Conservation (phyloP, 2,888 invertebrate species). For the Antheraea assamensis region DNA sequence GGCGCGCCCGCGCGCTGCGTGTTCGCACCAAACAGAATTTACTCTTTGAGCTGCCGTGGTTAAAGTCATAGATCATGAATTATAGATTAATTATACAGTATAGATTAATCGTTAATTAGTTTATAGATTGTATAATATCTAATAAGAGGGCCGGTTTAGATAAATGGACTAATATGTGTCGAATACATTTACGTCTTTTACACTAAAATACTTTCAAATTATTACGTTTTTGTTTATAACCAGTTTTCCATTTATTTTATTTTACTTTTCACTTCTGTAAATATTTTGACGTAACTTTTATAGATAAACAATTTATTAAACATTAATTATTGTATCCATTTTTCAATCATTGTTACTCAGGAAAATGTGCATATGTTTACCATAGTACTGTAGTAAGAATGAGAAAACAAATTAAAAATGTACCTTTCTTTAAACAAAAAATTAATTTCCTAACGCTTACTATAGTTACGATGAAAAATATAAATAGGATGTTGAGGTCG, state of each 20-base stretch:
- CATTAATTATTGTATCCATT: no score
- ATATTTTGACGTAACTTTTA: no score
- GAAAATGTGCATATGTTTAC: no score
- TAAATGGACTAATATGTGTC: not conserved
- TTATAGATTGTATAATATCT: not conserved
- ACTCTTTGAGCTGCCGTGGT: conserved; percentile 70
- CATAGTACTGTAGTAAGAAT: no score
- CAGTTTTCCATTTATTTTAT: no score
- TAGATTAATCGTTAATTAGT: not conserved
- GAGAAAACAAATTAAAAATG: no score
- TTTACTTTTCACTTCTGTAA: no score
- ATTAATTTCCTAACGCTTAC: no score
- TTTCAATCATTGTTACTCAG: no score
- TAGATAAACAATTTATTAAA: no score
- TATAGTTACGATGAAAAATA: not conserved
- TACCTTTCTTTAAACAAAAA: no score
- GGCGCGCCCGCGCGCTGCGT: conserved; percentile 50
- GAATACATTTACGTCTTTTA: not conserved
- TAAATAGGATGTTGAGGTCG: not conserved
- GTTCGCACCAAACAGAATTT: conserved; percentile 52
- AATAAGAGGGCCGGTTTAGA: not conserved
- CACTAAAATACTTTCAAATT: not conserved
- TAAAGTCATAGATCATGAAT: conserved; percentile 49
- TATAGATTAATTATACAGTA: conserved; percentile 15
- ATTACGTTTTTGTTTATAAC: no score